Percentiles rank a stretch among this genome's conserved stretches.
These are phyloP conservation scores for Coenonympha glycerion DNA, from an alignment of 2,888 invertebrate genomes.

Conservation along the genomic window DNA sequence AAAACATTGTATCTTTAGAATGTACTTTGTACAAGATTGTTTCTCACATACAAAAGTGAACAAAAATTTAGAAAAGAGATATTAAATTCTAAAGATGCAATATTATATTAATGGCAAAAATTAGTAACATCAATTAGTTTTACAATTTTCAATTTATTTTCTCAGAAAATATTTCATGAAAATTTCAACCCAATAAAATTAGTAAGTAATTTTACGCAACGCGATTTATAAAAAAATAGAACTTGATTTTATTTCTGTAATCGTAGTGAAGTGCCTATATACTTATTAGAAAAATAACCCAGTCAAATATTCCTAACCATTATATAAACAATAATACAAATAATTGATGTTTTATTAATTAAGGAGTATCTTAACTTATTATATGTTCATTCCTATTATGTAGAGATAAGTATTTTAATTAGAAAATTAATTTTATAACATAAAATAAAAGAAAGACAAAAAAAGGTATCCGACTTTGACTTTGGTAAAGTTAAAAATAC, in stretches of 20 bases:
- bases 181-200: not conserved
- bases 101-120: too few relatives aligned
- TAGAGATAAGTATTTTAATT: constrained; percentile 1
- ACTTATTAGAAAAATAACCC: too few relatives aligned
- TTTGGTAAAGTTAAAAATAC: too few relatives aligned
- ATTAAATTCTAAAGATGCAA: too few relatives aligned
- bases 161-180: not conserved
- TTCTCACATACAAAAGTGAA: too few relatives aligned
- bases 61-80: too few relatives aligned
- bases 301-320: constrained; percentile 22
- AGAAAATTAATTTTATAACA: not conserved
- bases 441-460: too few relatives aligned
- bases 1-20: too few relatives aligned
- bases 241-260: not conserved
- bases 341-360: not conserved
- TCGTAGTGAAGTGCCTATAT: too few relatives aligned
- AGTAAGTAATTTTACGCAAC: not conserved
- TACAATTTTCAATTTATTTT: not conserved
- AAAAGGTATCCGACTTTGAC: too few relatives aligned
- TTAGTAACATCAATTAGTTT: too few relatives aligned
- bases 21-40: too few relatives aligned
- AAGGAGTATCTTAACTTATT: constrained; percentile 4
- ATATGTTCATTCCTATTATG: constrained; percentile 16
- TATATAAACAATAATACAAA: constrained; percentile 26
- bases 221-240: constrained; percentile 3